A percentile compares a stretch with the other conserved stretches of the same genome.
Evolutionary conservation across 2,888 invertebrate species (phyloP).

Genomic region (Drepana falcataria): DNA sequence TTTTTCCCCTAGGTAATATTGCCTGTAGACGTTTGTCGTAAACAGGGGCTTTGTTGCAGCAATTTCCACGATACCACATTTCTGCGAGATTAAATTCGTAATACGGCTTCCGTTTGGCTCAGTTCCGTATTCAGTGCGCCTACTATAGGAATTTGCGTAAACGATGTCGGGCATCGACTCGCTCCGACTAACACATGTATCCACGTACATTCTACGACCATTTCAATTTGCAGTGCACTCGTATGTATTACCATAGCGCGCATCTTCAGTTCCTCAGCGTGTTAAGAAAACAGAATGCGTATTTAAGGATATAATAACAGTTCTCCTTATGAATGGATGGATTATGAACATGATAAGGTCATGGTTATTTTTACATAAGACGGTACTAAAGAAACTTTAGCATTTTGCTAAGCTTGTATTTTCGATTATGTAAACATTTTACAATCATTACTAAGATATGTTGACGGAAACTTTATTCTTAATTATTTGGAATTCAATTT

Average conservation of each 20-base stretch:
- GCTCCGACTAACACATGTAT: slow-evolving; percentile 16
- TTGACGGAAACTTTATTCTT: not conserved
- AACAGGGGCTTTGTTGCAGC: slow-evolving; percentile 63
- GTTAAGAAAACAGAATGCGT: not conserved
- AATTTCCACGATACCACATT: slow-evolving; percentile 71
- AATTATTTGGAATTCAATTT: not conserved
- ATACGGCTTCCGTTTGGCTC: slow-evolving; percentile 63
- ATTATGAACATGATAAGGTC: too few relatives aligned
- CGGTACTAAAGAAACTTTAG: too few relatives aligned
- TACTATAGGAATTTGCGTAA: slow-evolving; percentile 42
- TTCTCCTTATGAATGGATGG: not conserved
- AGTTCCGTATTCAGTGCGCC: slow-evolving; percentile 54
- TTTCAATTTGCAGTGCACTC: slow-evolving; percentile 2
- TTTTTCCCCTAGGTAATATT: slow-evolving; percentile 46
- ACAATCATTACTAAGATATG: not conserved
- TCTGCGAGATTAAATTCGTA: slow-evolving; percentile 76
- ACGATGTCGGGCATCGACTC: slow-evolving; percentile 23
- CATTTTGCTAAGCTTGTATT: too few relatives aligned
- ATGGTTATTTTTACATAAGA: too few relatives aligned
- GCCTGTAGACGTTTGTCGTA: slow-evolving; percentile 55
- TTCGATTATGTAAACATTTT: too few relatives aligned
- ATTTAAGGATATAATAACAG: not conserved
- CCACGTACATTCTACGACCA: slow-evolving; percentile 1
- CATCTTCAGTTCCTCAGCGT: not conserved
- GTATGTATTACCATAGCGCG: not conserved